A percentile compares a stretch with the other conserved stretches of the same genome.
Evolutionary conservation across 2,113 vertebrate species (phyloP).

Genomic region (Centropristis striata): DNA sequence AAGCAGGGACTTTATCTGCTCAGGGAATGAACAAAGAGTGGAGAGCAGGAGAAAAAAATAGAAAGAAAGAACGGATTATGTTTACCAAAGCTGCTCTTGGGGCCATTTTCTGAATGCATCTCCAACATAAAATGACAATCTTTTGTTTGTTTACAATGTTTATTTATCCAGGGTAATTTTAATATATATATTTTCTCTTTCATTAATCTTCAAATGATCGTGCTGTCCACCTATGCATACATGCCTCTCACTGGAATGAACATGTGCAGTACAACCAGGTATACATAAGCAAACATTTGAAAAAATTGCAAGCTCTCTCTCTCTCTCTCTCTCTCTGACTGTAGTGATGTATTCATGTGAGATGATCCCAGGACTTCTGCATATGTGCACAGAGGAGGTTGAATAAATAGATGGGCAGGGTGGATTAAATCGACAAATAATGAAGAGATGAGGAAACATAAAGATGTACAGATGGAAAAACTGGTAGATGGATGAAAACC

Average conservation of each 20-base stretch:
- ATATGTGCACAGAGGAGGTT: background rate
- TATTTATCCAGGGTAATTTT: constrained; percentile 34
- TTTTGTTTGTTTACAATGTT: constrained; percentile 14
- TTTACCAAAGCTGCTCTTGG: constrained; percentile 11
- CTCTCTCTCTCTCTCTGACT: no score
- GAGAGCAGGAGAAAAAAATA: background rate
- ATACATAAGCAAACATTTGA: background rate
- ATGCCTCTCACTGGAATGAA: background rate
- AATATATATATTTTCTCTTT: constrained; percentile 15
- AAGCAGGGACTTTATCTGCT: background rate
- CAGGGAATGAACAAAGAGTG: background rate
- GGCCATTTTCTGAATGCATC: constrained; percentile 1
- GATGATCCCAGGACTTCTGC: constrained; percentile 43
- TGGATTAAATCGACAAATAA: constrained; percentile 15
- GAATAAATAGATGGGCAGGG: background rate
- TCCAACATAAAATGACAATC: constrained; percentile 8
- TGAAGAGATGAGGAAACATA: background rate
- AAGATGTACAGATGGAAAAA: background rate
- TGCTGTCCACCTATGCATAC: background rate
- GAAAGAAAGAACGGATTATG: constrained; percentile 16
- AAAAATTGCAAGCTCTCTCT: no score
- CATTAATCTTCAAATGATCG: constrained; percentile 3
- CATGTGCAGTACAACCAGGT: background rate
- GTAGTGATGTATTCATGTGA: constrained; percentile 15
- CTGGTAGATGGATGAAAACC: no score